Conservation (phyloP, 2,113 vertebrate species). For the Scatophagus argus region DNA sequence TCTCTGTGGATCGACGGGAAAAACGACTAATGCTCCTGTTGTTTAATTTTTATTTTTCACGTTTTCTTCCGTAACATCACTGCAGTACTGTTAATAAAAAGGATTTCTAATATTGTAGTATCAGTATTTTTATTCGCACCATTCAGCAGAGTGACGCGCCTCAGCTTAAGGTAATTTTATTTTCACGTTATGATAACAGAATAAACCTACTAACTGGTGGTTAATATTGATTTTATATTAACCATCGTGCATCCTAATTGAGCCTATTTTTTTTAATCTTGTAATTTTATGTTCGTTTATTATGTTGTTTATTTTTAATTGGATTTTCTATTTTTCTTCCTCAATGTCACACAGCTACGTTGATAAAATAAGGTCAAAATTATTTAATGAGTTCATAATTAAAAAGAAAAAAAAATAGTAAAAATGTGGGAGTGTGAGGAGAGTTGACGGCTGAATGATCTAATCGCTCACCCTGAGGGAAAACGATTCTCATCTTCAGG, state of each 20-base stretch:
- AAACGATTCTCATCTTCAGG: conserved; percentile 91
- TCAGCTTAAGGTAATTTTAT: no score
- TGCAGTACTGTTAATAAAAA: neutral
- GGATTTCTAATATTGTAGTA: neutral
- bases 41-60: no score
- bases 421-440: no score
- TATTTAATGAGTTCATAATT: no score
- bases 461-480: conserved; percentile 79
- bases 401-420: no score
- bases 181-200: no score
- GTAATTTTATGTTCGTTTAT: neutral
- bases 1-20: conserved; percentile 41
- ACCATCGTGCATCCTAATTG: no score
- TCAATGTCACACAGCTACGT: neutral
- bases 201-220: no score
- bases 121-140: no score
- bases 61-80: neutral
- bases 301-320: neutral
- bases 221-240: no score
- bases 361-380: no score
- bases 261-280: neutral
- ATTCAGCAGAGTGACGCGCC: no score
- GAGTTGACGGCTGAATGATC: neutral
- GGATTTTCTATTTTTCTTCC: neutral
- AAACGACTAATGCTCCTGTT: conserved; percentile 12